These are phyloP conservation scores for Dolichoris vasculosae DNA, from an alignment of 1,140 invertebrate species.

Conservation along the genomic window DNA sequence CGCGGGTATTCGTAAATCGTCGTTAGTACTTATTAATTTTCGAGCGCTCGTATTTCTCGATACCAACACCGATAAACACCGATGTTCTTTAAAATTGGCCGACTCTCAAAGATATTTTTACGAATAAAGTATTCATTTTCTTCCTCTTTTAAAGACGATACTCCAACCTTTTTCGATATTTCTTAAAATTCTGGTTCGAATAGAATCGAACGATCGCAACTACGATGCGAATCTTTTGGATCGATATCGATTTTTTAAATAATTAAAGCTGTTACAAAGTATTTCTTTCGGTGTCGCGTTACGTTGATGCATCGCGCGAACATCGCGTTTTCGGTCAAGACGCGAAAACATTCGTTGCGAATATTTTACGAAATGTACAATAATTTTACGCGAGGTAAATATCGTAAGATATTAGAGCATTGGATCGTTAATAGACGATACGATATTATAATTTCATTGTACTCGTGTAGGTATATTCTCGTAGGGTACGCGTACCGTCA, in stretches of 20 bases:
- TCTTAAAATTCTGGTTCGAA: no score
- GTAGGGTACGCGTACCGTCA: not conserved
- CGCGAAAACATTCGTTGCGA: no score
- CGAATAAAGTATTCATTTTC: not conserved
- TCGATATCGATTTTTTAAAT: no score
- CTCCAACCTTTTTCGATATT: no score
- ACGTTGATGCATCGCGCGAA: no score
- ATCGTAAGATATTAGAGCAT: not conserved
- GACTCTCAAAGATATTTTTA: not conserved
- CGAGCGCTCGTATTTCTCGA: not conserved
- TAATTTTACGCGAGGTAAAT: no score
- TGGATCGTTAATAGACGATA: not conserved
- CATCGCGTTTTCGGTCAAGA: no score
- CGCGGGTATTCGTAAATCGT: conserved; percentile 27
- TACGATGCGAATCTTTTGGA: not conserved
- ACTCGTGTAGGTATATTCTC: not conserved
- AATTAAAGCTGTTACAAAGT: no score
- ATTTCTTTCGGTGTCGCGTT: no score
- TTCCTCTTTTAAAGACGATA: not conserved
- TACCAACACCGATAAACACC: not conserved
- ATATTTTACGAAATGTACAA: no score
- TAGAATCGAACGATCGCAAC: not conserved
- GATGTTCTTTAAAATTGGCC: not conserved
- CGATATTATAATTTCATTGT: not conserved
- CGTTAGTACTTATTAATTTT: conserved; percentile 36